These are phyloP conservation scores for Pogonocherus hispidulus DNA, from an alignment of 2,888 invertebrate genomes.

Conservation along the genomic window DNA sequence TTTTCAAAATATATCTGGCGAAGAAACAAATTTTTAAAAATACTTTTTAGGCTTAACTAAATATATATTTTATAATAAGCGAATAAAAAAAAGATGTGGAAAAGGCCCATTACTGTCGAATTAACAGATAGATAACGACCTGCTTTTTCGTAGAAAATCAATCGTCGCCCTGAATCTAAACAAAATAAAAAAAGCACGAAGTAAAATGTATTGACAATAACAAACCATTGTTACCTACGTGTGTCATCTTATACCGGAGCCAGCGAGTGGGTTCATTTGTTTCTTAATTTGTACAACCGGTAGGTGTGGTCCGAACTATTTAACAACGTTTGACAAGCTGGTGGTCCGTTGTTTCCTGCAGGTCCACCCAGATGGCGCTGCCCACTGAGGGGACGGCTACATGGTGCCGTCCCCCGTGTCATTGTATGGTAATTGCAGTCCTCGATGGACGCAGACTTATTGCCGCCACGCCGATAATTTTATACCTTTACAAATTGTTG, in stretches of 20 bases:
- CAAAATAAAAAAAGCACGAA: too few relatives aligned
- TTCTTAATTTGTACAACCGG: conserved; percentile 34
- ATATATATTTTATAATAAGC: too few relatives aligned
- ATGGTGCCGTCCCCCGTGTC: conserved; percentile 38
- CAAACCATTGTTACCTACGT: neutral
- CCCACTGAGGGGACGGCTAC: conserved; percentile 28
- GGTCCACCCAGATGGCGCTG: conserved; percentile 33
- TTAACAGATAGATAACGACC: too few relatives aligned
- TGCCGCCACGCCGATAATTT: conserved; percentile 22
- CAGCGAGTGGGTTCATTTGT: conserved; percentile 29
- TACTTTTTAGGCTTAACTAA: too few relatives aligned
- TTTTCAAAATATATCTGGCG: too few relatives aligned
- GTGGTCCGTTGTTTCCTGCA: conserved; percentile 35
- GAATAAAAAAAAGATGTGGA: too few relatives aligned
- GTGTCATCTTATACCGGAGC: neutral
- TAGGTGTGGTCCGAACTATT: conserved; percentile 35
- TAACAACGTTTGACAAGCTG: conserved; percentile 38
- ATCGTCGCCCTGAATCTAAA: too few relatives aligned
- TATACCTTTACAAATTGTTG: conserved; percentile 29
- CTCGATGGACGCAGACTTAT: conserved; percentile 32
- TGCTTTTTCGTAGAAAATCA: too few relatives aligned
- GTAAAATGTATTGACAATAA: too few relatives aligned
- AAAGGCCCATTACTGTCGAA: too few relatives aligned
- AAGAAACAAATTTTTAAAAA: too few relatives aligned
- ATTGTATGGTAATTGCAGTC: conserved; percentile 48